A percentile compares a stretch with the other conserved stretches of the same genome.
Conservation (phyloP, 2,888 invertebrate genomes). For the Diaperis boleti region DNA sequence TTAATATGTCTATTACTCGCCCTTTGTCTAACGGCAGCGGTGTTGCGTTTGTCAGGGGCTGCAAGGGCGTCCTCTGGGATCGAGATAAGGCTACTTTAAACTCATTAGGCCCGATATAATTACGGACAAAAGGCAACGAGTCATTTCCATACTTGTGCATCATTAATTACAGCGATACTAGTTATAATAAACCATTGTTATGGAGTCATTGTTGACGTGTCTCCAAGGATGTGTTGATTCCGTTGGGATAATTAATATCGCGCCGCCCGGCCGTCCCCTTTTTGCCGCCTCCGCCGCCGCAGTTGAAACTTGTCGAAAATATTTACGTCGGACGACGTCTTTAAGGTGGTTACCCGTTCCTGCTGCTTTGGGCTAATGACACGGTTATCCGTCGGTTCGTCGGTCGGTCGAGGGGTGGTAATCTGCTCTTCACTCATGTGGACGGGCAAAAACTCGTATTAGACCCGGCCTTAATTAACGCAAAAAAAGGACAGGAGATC, state of each 20-base stretch:
- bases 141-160: constrained; percentile 63
- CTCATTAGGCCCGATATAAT: constrained; percentile 62
- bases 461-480: constrained; percentile 65
- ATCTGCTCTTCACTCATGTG: constrained; percentile 64
- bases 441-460: constrained; percentile 64
- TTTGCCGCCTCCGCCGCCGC: constrained; percentile 27
- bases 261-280: constrained; percentile 13
- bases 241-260: constrained; percentile 62
- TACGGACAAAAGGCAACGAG: constrained; percentile 62
- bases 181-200: constrained; percentile 65
- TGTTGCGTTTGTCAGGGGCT: not conserved
- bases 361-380: constrained; percentile 53
- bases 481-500: constrained; percentile 59
- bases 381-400: constrained; percentile 55
- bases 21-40: not conserved
- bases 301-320: constrained; percentile 21
- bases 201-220: constrained; percentile 63
- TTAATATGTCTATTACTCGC: not conserved
- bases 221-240: constrained; percentile 64
- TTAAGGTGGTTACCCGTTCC: constrained; percentile 20
- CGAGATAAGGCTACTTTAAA: constrained; percentile 60
- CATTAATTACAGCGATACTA: constrained; percentile 64
- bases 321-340: constrained; percentile 33
- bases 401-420: no score
- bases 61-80: constrained; percentile 10